Evolutionary conservation across 2,113 vertebrate genomes (phyloP).

Genomic region (Gnathonemus longibarbis): DNA sequence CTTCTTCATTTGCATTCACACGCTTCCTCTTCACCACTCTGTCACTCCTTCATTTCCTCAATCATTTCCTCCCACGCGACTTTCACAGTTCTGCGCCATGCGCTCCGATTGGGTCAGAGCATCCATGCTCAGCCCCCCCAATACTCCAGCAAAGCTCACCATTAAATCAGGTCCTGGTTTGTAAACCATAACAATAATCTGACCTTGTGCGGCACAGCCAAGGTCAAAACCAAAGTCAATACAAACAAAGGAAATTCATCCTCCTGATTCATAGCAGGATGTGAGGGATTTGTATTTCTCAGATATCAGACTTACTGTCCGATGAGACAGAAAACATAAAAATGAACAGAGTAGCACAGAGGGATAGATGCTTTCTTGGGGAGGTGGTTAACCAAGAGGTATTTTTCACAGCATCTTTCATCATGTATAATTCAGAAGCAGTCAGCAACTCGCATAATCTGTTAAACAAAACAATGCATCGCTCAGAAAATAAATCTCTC

Average conservation of each 20-base stretch:
- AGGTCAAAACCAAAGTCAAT: neutral
- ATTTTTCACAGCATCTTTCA: constrained; percentile 11
- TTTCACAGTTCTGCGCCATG: neutral
- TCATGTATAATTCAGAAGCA: constrained; percentile 18
- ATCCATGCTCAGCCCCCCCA: neutral
- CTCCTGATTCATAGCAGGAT: neutral
- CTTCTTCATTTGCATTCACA: neutral
- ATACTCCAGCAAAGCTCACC: neutral
- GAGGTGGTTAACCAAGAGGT: neutral
- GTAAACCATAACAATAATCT: neutral
- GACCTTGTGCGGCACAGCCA: neutral
- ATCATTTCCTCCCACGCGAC: neutral
- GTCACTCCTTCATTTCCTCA: neutral
- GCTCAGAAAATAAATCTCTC: neutral
- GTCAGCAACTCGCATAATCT: constrained; percentile 8
- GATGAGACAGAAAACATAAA: neutral
- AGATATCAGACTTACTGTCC: neutral
- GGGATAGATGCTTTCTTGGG: neutral
- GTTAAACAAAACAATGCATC: constrained; percentile 10
- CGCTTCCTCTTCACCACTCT: neutral
- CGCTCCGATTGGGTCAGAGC: neutral
- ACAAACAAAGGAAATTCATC: neutral
- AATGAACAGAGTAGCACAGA: neutral
- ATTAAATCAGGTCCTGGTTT: neutral
- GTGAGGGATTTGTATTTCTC: neutral